Base-by-base conservation (phyloP, 2,797 vertebrate species). In the Poeciliopsis presidionis region DNA sequence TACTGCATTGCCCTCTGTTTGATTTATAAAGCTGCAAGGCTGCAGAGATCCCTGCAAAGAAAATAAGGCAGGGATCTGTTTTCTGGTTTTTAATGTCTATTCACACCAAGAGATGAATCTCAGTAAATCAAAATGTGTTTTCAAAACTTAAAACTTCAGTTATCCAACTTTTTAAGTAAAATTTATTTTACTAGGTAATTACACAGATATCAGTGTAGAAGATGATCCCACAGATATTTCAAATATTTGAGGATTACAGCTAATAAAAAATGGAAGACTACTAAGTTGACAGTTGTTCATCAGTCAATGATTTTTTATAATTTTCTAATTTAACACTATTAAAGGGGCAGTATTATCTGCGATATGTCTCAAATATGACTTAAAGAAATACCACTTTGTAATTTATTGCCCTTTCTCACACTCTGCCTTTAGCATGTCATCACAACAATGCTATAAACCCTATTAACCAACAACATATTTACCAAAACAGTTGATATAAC, bases 1-100 rank as follows among this genome's bases (percentile, higher is more conserved):
- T 82, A 82, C 73, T 72, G 79, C 74, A 79, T 73, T 72, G 45
- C 39, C 79, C 47, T 76, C 51, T 79, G 86, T 72, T 75, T 77
- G 76, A 80, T 75, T 72, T 72, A 75, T 74, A 51, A 57, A 0
- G 20, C 72, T 73, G 57, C 78, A 49, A 55, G 57, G 84, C 43
- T 49, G 80, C 65, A 86, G 73, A 67, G 63, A 25, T 9, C 39
- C 33, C 36, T 67, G 33, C 36, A 41, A 22, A 41, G 61, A 41
- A 22, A 67, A 25, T 9, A 25, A 67, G 7, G 36, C 36, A 41
- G 7, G 61, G 16, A 36, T 63, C 13, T 20, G 61, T 63, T 63
- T 63, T 63, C 33, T 63, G 61, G 16, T 36, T 63, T 36, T 3
- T 18, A 63, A 36, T 63, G 30, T 8, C 7, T 1, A 20, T 20